Evolutionary conservation across 2,113 vertebrate genomes (phyloP).

Genomic region (Solea solea): DNA sequence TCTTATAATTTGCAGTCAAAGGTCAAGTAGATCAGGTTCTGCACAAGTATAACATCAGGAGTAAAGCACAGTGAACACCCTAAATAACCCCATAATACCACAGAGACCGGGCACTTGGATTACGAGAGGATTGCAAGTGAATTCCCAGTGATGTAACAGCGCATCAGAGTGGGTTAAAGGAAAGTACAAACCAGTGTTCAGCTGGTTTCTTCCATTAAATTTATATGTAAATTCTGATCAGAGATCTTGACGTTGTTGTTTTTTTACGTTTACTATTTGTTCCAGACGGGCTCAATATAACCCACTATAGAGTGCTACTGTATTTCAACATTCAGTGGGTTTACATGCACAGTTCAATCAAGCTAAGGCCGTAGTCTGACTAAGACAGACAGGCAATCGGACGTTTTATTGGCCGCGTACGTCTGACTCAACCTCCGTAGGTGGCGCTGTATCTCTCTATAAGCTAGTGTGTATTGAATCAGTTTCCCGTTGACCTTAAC

Average conservation of each 20-base stretch:
- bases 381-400: too few relatives aligned
- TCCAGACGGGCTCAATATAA: too few relatives aligned
- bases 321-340: too few relatives aligned
- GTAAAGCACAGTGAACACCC: slow-evolving; percentile 6
- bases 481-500: too few relatives aligned
- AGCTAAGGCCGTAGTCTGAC: too few relatives aligned
- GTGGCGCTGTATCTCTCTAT: too few relatives aligned
- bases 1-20: slow-evolving; percentile 38
- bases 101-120: too few relatives aligned
- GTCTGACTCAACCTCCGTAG: too few relatives aligned
- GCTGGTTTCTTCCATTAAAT: too few relatives aligned
- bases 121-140: neutral
- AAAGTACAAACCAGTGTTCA: neutral
- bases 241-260: neutral
- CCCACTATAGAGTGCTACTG: neutral
- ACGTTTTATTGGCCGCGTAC: too few relatives aligned
- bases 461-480: too few relatives aligned
- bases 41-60: neutral
- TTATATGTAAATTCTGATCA: neutral
- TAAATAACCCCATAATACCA: neutral
- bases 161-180: neutral
- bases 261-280: slow-evolving; percentile 7
- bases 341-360: too few relatives aligned
- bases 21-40: slow-evolving; percentile 25
- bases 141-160: neutral